phyloP scores from a whole-genome alignment of 2,797 vertebrate genomes.

The Acanthurus leucopareius region DNA sequence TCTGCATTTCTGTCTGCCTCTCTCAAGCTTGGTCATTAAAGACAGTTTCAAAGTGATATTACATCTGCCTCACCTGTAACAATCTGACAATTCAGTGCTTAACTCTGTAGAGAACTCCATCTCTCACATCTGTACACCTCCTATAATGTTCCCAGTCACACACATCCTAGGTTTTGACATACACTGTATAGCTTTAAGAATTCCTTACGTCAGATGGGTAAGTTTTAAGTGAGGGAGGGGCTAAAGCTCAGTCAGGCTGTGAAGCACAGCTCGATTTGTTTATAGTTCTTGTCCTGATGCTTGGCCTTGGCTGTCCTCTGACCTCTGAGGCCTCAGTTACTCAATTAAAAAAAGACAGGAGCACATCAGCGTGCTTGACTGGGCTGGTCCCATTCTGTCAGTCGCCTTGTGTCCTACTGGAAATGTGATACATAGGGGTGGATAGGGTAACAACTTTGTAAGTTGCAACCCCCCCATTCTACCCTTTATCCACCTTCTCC shows the following conservation, averaged over 20 bases:
- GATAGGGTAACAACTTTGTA: constrained; percentile 72
- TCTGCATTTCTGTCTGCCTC: neutral
- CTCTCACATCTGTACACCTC: neutral
- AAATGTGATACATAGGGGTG: constrained; percentile 68
- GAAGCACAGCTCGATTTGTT: neutral
- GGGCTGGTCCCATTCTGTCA: constrained; percentile 80
- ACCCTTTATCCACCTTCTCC: neutral
- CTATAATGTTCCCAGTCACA: neutral
- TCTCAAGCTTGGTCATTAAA: neutral
- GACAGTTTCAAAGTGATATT: constrained; percentile 13
- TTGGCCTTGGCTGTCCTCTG: neutral
- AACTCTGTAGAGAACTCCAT: neutral
- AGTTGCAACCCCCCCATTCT: constrained; percentile 26
- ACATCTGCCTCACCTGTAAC: neutral
- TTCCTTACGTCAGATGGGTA: too few species aligned
- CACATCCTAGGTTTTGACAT: too few species aligned
- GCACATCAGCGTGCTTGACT: constrained; percentile 66
- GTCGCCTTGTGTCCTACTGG: constrained; percentile 52
- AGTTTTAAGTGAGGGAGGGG: neutral
- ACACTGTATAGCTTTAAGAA: too few species aligned
- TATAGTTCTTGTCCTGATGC: neutral
- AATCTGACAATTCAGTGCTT: neutral
- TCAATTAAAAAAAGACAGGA: constrained; percentile 68
- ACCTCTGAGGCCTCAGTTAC: constrained; percentile 44
- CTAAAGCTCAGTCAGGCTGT: neutral